Conservation (phyloP, 2,113 vertebrate genomes). For the Carollia perspicillata region DNA sequence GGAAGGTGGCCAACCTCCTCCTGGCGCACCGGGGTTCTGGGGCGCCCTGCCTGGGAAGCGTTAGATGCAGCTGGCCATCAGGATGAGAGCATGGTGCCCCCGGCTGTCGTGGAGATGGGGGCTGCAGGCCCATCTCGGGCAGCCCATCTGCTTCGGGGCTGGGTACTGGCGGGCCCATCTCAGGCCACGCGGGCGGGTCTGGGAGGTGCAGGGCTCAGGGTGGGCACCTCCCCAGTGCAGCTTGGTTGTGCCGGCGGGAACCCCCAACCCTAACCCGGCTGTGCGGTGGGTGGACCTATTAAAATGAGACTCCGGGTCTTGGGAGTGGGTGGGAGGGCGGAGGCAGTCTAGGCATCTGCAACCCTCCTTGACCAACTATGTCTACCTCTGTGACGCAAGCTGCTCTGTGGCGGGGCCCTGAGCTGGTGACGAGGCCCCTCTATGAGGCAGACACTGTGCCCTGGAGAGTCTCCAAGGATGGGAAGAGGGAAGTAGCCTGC, state of each 20-base stretch:
- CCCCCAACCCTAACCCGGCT: background rate
- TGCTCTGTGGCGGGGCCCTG: background rate
- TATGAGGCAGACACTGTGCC: background rate
- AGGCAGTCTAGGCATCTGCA: background rate
- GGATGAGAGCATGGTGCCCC: rapidly evolving
- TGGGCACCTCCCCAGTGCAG: rapidly evolving
- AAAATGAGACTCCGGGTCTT: background rate
- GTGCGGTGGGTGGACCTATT: rapidly evolving
- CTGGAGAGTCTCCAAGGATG: rapidly evolving
- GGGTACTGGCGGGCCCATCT: rapidly evolving
- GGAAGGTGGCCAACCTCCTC: rapidly evolving
- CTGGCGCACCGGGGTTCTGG: rapidly evolving
- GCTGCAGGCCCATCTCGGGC: rapidly evolving
- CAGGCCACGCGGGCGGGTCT: background rate
- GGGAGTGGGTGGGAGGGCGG: rapidly evolving
- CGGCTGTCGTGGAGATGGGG: rapidly evolving
- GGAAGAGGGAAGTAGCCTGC: rapidly evolving
- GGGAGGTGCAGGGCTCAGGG: background rate
- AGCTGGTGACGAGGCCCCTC: background rate
- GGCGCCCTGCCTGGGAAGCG: background rate
- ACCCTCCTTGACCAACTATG: rapidly evolving
- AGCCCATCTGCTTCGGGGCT: background rate
- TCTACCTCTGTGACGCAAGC: rapidly evolving
- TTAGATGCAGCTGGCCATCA: rapidly evolving
- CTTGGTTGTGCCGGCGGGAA: background rate